phyloP scores from a whole-genome alignment of 2,113 vertebrate species.

The Tragelaphus imberbis region DNA sequence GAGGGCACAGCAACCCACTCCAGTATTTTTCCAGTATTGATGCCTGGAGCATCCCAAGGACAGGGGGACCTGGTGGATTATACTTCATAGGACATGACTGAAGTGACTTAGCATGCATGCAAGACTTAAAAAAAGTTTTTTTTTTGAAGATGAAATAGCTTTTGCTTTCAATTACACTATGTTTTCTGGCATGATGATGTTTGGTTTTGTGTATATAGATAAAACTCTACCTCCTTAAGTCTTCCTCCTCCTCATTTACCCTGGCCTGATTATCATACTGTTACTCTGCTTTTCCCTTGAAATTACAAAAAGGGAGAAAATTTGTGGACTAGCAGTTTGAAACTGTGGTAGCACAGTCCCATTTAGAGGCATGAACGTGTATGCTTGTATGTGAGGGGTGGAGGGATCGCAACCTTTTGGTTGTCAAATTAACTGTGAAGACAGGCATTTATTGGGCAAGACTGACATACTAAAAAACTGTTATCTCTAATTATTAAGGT shows the following conservation, averaged over 20 bases:
- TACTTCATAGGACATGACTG: neutral
- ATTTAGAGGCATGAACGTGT: neutral
- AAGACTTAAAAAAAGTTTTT: neutral
- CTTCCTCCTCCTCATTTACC: neutral
- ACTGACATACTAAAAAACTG: neutral
- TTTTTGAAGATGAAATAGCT: neutral
- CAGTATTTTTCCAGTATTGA: neutral
- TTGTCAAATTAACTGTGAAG: neutral
- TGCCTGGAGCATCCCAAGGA: neutral
- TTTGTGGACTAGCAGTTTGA: neutral
- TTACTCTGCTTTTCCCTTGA: neutral
- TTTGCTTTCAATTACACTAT: neutral
- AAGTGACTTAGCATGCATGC: neutral
- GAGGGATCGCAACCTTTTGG: neutral
- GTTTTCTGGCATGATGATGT: neutral
- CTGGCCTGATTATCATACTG: neutral
- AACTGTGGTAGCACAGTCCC: neutral
- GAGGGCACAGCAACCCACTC: neutral
- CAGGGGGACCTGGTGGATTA: neutral
- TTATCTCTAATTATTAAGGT: neutral
- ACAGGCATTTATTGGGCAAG: neutral
- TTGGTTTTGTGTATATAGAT: neutral
- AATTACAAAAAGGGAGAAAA: neutral
- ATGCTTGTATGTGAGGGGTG: too few relatives aligned
- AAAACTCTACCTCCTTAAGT: neutral